Evolutionary conservation across 2,797 vertebrate genomes (phyloP), one percentile per base, ranked within the genome.

Genomic region (Hippocampus kuda): DNA sequence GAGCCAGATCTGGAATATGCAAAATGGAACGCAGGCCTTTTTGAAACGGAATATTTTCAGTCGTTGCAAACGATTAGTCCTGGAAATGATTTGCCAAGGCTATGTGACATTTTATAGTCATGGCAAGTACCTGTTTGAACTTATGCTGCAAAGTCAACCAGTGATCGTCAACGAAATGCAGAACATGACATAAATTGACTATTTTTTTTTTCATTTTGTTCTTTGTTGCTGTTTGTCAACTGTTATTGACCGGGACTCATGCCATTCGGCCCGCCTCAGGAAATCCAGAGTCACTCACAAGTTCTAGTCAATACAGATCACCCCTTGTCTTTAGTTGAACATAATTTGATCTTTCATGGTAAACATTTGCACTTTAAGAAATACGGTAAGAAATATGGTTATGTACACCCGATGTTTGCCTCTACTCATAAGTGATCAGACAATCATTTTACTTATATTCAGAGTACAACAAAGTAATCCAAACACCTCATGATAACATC

Each of bases 41-140:
- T 16, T 59, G 26, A 61, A 16, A 26, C 46, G 57, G 30, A 77
- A 65, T 65, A 48, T 24, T 16, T 38, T 27, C 15, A 46, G 15
- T 24, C 41, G 46, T 78, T 76, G 51, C 65, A 74, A 67, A 78
- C 81, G 24, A 73, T 73, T 61, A 65, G 67, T 71, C 4, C 27
- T 27, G 56, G 27, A 59, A 59, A 61, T 61, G 27, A 20, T 61
- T 61, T 81, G 75, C 76, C 72, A 81, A 66, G 74, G 38, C 30
- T 68, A 1, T 26, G 61, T 71, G 79, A 73, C 72, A 30, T 48
- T 30, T 26, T 66, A 46, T 46, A 26, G 15, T 63, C 1, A 42
- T 65, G n/a, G 24, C 64, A 48, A 66, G 64, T 49, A 10, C 65
- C 38, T 27, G 16, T 48, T 8, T 48, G 60, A 83, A 76, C 69